These are phyloP conservation scores for Drosophila kohkoa DNA, from an alignment of 1,140 invertebrate genomes.

Conservation along the genomic window DNA sequence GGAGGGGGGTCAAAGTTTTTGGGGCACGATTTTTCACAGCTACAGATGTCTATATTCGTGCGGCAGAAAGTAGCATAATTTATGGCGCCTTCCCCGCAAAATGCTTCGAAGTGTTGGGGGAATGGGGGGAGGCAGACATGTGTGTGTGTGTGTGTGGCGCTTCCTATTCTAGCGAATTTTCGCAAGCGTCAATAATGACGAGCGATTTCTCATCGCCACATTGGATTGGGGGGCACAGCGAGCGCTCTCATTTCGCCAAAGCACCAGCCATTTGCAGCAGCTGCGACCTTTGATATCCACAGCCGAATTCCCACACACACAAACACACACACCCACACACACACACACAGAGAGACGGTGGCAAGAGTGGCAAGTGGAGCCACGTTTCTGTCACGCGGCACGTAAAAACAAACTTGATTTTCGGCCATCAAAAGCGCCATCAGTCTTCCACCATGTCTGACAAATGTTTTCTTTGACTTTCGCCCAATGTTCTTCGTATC, in stretches of 20 bases:
- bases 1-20: constrained; percentile 80
- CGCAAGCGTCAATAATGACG: constrained; percentile 81
- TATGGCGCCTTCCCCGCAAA: constrained; percentile 53
- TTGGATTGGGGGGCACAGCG: constrained; percentile 7
- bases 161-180: constrained; percentile 62
- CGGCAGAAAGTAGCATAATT: constrained; percentile 69
- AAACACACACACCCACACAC: constrained; percentile 26
- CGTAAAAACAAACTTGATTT: constrained; percentile 83
- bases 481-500: constrained; percentile 13
- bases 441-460: constrained; percentile 66
- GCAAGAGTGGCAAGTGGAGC: neutral
- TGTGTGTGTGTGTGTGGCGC: constrained; percentile 30
- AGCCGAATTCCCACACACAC: constrained; percentile 53
- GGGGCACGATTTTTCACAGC: constrained; percentile 81
- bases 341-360: neutral
- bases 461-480: constrained; percentile 73
- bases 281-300: constrained; percentile 80
- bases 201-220: constrained; percentile 76
- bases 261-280: constrained; percentile 82
- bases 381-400: constrained; percentile 56
- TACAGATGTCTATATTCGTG: constrained; percentile 76
- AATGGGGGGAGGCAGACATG: constrained; percentile 14
- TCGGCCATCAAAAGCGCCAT: constrained; percentile 81
- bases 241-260: constrained; percentile 69
- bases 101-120: neutral